Evolutionary conservation across 2,797 vertebrate species (phyloP), one percentile per base, ranked within the genome.

Genomic region (Cichlasoma orientale): DNA sequence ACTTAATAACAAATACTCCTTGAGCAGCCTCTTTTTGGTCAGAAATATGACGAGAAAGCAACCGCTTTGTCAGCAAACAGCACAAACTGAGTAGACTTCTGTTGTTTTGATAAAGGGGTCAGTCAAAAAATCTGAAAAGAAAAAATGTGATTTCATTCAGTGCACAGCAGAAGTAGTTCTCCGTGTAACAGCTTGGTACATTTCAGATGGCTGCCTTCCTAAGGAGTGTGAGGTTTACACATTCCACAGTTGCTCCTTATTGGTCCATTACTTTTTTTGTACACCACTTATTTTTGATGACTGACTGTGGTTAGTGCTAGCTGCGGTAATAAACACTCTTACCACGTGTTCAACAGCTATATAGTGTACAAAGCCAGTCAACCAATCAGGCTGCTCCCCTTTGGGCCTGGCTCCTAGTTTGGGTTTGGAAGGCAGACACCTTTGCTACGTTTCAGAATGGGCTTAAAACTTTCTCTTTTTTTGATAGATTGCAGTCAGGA

Each of bases 81-180:
- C 16, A 7, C 58, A 61, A 41, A 41, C 8, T 13, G 1, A 41
- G 4, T 23, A 63, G 21, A 63, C 7, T 23, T 41, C 58, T 25
- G 13, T 10, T 29, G 14, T 55, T 73, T 47, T 1, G 3, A 41
- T 23, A 61, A 19, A 72, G 33, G 56, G 21, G 54, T 41, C 23
- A 13, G 71, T 44, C 11, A 72, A 13, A 29, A 72, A 18, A 72
- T 25, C 11, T n/a, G 21, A 19, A 27, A 25, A 25, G 29, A 23
- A 14, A 11, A 61, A 63, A 63, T 47, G 18, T 50, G 44, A 70
- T 70, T 85, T 79, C 25, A 54, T 56, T 23, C 44, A 10, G n/a
- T n/a, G 21, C 57, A 61, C 29, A 38, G 31, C 10, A 54, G 21
- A 52, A 53, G 23, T 3, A 38, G 3, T 19, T 47, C n/a, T 33